Base-by-base conservation (phyloP, 2,113 vertebrate genomes). In the Myiozetetes cayanensis region DNA sequence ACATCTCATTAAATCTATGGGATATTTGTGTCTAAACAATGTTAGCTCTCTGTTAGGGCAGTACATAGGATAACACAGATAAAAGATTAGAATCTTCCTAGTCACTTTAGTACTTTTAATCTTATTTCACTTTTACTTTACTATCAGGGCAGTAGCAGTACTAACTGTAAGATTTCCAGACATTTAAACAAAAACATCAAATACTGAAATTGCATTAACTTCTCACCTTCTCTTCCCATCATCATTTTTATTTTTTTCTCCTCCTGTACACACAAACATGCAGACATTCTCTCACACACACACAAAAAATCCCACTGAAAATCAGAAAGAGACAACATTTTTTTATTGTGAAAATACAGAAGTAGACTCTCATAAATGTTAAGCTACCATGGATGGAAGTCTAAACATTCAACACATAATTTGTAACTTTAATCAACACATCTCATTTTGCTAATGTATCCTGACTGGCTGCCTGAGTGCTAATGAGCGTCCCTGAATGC, bases 401-500 rank as follows among this genome's bases (percentile, higher is more conserved):
- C 93, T 94, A 96, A 97, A 92, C 90, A 96, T 94, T 94, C 95
- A 93, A 76, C 94, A 92, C 92, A 73, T 95, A 96, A 97, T 97
- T 94, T 95, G 77, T 97, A 85, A 95, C 97, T 97, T 97, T 97
- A 98, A 97, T 98, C 97, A 97, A 96, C 96, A 96, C 90, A 94
- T 97, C 95, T 95, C 93, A 97, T 98, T 95, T 97, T 92, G 96
- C 88, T 97, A 96, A 98, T 97, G 97, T 35, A 72, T 62, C 76
- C 30, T 80, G 95, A 97, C 96, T 97, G 96, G 91, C 80, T 90
- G 94, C 91, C 91, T 90, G 80, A 94, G 92, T 94, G 87, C 97
- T 97, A 96, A 97, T 96, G 95, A 96, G 93, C 81, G 58, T 85
- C 94, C 95, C 96, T 97, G 96, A 94, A 97, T 95, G 92, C 81